A percentile compares a stretch with the other conserved stretches of the same genome.
Evolutionary conservation across 2,113 vertebrate genomes (phyloP).

Genomic region (Eonycteris spelaea): DNA sequence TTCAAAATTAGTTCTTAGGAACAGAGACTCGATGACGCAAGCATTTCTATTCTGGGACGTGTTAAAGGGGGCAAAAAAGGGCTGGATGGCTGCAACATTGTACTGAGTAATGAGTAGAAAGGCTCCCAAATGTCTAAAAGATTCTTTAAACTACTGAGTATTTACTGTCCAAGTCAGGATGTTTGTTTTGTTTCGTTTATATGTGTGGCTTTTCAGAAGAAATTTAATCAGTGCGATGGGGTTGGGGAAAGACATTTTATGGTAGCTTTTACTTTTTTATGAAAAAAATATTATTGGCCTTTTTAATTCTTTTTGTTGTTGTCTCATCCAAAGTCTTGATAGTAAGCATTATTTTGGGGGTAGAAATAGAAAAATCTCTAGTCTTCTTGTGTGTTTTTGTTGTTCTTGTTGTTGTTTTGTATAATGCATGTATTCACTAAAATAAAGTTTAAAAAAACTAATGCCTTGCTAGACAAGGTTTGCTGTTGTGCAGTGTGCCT

Average conservation of each 20-base stretch:
- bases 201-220: constrained; percentile 77
- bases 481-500: constrained; percentile 82
- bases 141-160: constrained; percentile 85
- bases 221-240: constrained; percentile 77
- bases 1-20: constrained; percentile 79
- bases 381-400: constrained; percentile 56
- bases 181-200: constrained; percentile 70
- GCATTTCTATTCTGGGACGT: constrained; percentile 66
- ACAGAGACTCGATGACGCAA: constrained; percentile 56
- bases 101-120: constrained; percentile 11
- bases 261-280: constrained; percentile 79
- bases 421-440: constrained; percentile 85
- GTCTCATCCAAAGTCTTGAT: constrained; percentile 74
- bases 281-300: constrained; percentile 76
- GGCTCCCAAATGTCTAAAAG: constrained; percentile 75
- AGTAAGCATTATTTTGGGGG: constrained; percentile 73
- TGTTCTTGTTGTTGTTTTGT: constrained; percentile 75
- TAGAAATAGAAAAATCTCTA: constrained; percentile 79
- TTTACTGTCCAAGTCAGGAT: constrained; percentile 82
- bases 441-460: constrained; percentile 79
- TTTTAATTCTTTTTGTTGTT: constrained; percentile 67
- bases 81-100: constrained; percentile 64
- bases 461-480: constrained; percentile 80
- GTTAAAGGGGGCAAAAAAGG: constrained; percentile 21
- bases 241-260: constrained; percentile 45